These are phyloP conservation scores for Timandra comae DNA, from an alignment of 2,888 invertebrate genomes.

Conservation along the genomic window DNA sequence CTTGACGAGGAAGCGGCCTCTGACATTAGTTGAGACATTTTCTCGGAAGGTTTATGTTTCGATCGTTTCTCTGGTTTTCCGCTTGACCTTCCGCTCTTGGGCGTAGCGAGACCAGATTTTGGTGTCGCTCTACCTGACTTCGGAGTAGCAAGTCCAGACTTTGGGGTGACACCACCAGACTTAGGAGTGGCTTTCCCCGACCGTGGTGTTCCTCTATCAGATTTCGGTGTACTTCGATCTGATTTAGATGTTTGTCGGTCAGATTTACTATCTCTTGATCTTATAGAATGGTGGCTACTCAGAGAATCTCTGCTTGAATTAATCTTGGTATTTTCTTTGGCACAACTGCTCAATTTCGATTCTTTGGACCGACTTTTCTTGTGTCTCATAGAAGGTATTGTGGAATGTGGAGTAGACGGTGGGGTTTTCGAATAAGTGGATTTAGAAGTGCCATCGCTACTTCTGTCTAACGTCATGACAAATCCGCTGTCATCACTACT, in stretches of 20 bases:
- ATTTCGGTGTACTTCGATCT: conserved; percentile 67
- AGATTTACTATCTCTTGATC: conserved; percentile 69
- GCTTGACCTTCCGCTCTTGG: conserved; percentile 76
- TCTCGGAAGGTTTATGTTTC: conserved; percentile 70
- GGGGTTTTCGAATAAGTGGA: conserved; percentile 70
- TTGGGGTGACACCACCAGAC: conserved; percentile 61
- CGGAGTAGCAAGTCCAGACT: conserved; percentile 62
- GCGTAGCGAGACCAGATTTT: conserved; percentile 66
- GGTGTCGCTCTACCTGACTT: conserved; percentile 64
- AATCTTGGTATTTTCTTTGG: conserved; percentile 57
- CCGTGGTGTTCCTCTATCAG: conserved; percentile 59
- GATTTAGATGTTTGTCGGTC: conserved; percentile 67
- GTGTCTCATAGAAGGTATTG: conserved; percentile 64
- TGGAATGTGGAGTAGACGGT: conserved; percentile 67
- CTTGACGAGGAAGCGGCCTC: conserved; percentile 79
- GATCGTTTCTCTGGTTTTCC: conserved; percentile 66
- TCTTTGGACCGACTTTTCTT: conserved; percentile 70
- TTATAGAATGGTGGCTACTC: conserved; percentile 70
- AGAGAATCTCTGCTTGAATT: conserved; percentile 71
- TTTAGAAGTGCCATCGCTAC: conserved; percentile 69
- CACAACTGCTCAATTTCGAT: conserved; percentile 56
- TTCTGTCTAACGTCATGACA: conserved; percentile 71
- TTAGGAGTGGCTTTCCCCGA: conserved; percentile 65
- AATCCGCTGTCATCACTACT: conserved; percentile 72
- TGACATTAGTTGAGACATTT: conserved; percentile 72